These are phyloP conservation scores for Telmatochromis brichardi DNA, from an alignment of 2,113 vertebrate species.

Conservation along the genomic window DNA sequence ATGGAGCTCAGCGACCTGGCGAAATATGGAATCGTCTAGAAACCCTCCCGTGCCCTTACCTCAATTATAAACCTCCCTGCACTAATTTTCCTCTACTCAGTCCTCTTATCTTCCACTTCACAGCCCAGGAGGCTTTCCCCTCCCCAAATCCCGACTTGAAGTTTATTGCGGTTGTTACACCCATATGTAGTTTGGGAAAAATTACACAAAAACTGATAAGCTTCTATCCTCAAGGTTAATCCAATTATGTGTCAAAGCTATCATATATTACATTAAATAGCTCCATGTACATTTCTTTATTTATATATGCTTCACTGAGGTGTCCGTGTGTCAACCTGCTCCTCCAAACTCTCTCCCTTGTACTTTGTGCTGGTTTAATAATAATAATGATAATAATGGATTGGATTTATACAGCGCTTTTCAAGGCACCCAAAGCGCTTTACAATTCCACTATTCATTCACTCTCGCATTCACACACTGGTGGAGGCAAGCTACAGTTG, in stretches of 20 bases:
- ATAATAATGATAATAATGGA: no score
- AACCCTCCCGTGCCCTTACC: neutral
- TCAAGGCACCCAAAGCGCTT: no score
- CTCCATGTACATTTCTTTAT: neutral
- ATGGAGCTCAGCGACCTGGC: conserved; percentile 92
- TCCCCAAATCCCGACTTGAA: neutral
- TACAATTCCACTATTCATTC: no score
- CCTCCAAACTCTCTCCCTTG: neutral
- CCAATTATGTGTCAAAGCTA: neutral
- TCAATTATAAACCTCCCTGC: neutral
- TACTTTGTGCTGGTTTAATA: neutral
- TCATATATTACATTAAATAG: neutral
- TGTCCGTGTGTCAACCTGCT: no score
- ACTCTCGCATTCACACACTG: no score
- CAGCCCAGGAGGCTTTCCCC: neutral
- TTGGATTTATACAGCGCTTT: no score
- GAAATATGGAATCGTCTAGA: conserved; percentile 85
- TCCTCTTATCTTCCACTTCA: neutral
- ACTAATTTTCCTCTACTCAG: neutral
- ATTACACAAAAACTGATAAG: neutral
- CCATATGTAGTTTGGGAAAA: neutral
- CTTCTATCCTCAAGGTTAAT: neutral
- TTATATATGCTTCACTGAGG: neutral
- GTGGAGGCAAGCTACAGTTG: no score
- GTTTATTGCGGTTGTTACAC: neutral